Evolutionary conservation across 2,888 invertebrate species (phyloP).

Genomic region (Trichopoda pennipes): DNA sequence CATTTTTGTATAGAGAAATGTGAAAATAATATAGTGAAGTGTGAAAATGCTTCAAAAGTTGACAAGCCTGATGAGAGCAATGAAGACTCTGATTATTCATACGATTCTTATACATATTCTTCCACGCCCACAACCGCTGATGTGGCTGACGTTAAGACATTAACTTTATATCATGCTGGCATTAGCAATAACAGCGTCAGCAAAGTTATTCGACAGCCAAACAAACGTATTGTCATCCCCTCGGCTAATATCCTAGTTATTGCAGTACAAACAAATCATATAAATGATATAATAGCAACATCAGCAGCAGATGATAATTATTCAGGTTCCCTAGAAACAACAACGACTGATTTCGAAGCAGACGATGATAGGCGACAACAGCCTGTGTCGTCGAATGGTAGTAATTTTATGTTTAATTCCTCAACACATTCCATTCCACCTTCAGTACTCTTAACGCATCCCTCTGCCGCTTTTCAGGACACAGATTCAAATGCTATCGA

Average conservation of each 20-base stretch:
- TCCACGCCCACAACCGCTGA: slow-evolving; percentile 79
- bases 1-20: slow-evolving; percentile 61
- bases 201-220: slow-evolving; percentile 27
- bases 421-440: slow-evolving; percentile 73
- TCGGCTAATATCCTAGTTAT: slow-evolving; percentile 49
- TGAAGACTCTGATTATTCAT: slow-evolving; percentile 71
- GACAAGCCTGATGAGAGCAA: slow-evolving; percentile 64
- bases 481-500: slow-evolving; percentile 58
- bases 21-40: not conserved
- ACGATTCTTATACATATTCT: slow-evolving; percentile 73
- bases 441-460: slow-evolving; percentile 69
- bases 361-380: slow-evolving; percentile 57
- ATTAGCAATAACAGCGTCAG: slow-evolving; percentile 3
- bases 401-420: slow-evolving; percentile 68
- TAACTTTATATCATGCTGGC: slow-evolving; percentile 56
- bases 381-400: not conserved
- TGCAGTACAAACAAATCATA: slow-evolving; percentile 43
- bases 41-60: slow-evolving; percentile 51
- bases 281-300: slow-evolving; percentile 40
- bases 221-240: slow-evolving; percentile 26
- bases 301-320: slow-evolving; percentile 72
- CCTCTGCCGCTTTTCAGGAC: slow-evolving; percentile 60
- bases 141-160: slow-evolving; percentile 75
- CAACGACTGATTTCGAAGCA: slow-evolving; percentile 78
- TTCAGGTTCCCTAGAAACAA: slow-evolving; percentile 77